phyloP scores from a whole-genome alignment of 2,888 invertebrate species.

The Petrolisthes cinctipes region DNA sequence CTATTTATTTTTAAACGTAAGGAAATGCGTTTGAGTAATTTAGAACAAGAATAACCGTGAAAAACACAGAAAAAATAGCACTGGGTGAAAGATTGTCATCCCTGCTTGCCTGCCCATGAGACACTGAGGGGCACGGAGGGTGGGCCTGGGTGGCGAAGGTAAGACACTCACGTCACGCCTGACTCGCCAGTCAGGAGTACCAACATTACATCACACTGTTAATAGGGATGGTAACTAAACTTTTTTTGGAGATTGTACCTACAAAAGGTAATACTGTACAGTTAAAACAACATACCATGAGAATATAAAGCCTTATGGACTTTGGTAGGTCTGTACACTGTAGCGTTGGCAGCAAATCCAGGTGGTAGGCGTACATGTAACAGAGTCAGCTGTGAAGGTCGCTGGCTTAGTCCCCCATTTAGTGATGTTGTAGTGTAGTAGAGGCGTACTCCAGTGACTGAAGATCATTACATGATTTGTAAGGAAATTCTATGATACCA shows the following conservation, averaged over 20 bases:
- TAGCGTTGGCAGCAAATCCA: constrained; percentile 91
- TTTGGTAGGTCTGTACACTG: constrained; percentile 83
- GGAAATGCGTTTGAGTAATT: no score
- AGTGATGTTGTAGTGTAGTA: constrained; percentile 81
- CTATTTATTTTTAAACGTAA: no score
- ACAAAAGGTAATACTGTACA: not conserved
- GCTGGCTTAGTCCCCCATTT: constrained; percentile 65
- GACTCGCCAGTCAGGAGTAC: no score
- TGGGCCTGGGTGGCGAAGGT: no score
- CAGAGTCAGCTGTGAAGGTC: constrained; percentile 78
- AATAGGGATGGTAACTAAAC: no score
- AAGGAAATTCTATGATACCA: not conserved
- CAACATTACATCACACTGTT: no score
- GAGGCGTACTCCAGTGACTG: constrained; percentile 87
- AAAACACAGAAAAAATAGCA: no score
- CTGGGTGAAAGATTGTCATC: no score
- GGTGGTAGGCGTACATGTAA: constrained; percentile 94
- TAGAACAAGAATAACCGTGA: no score
- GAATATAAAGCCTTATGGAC: constrained; percentile 75
- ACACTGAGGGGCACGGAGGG: no score
- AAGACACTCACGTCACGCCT: no score
- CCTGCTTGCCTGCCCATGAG: no score
- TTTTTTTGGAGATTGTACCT: not conserved
- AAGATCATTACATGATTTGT: constrained; percentile 70
- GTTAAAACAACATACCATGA: constrained; percentile 53